phyloP scores from a whole-genome alignment of 92 coral and sea anemone genomes.

The Paramuricea clavata region DNA sequence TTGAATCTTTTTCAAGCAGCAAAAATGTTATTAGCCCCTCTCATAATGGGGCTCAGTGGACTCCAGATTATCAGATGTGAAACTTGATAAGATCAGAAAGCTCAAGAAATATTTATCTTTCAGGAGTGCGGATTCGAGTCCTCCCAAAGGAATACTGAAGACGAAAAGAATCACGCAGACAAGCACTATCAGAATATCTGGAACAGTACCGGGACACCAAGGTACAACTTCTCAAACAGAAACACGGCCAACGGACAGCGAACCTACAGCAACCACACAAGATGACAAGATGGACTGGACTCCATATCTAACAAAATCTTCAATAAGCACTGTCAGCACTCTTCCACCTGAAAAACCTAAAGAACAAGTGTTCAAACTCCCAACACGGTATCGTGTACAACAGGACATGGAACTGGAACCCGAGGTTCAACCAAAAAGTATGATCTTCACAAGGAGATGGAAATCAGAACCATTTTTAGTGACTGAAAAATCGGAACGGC shows the following conservation, averaged over 20 bases:
- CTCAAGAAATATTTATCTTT: background rate
- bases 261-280: background rate
- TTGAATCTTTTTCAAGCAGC: no score
- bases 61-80: background rate
- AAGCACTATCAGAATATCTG: slow-evolving; percentile 36
- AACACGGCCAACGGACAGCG: background rate
- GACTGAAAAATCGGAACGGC: slow-evolving; percentile 11
- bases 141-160: slow-evolving; percentile 49
- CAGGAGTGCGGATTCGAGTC: slow-evolving; percentile 38
- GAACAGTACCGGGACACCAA: slow-evolving; percentile 7
- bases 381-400: slow-evolving; percentile 37
- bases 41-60: no score
- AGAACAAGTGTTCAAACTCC: slow-evolving; percentile 26
- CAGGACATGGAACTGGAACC: slow-evolving; percentile 34
- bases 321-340: background rate
- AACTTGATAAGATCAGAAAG: background rate
- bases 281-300: slow-evolving; percentile 38
- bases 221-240: slow-evolving; percentile 1
- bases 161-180: slow-evolving; percentile 42
- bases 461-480: slow-evolving; percentile 39
- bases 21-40: no score
- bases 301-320: slow-evolving; percentile 15
- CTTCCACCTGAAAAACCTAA: background rate
- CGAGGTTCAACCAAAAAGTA: slow-evolving; percentile 31
- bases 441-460: slow-evolving; percentile 38